Conservation (phyloP, 2,888 invertebrate genomes). For the Cotesia congregata region DNA sequence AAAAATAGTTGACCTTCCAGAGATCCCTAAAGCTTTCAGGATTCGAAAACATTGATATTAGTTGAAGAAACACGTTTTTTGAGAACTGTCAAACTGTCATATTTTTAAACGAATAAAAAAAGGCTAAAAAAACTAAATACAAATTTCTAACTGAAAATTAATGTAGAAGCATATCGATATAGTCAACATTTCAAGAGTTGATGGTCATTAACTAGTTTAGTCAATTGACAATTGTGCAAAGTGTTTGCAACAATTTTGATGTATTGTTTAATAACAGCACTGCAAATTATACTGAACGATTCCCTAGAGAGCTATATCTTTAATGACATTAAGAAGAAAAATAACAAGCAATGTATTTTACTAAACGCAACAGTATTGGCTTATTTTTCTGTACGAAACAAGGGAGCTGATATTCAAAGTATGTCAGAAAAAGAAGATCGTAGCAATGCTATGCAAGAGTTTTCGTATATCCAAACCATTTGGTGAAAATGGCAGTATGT, state of each 20-base stretch:
- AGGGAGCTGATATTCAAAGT: slow-evolving; percentile 37
- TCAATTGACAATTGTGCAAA: not conserved
- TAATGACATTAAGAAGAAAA: slow-evolving; percentile 30
- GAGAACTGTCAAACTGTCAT: too few relatives aligned
- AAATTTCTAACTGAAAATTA: too few relatives aligned
- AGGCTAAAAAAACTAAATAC: too few relatives aligned
- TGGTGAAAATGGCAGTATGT: slow-evolving; percentile 59
- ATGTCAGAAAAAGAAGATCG: slow-evolving; percentile 35
- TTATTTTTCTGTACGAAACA: slow-evolving; percentile 57
- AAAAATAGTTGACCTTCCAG: too few relatives aligned
- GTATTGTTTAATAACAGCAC: slow-evolving; percentile 47
- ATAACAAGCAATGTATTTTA: slow-evolving; percentile 43
- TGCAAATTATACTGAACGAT: slow-evolving; percentile 64
- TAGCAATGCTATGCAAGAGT: slow-evolving; percentile 40
- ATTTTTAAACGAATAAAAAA: too few relatives aligned
- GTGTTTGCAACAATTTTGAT: not conserved
- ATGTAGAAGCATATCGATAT: too few relatives aligned
- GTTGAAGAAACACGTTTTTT: too few relatives aligned
- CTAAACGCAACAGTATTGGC: slow-evolving; percentile 49
- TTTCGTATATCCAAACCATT: slow-evolving; percentile 45
- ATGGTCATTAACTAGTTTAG: not conserved
- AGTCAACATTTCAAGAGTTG: too few relatives aligned
- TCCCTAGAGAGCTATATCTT: slow-evolving; percentile 64
- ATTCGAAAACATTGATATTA: too few relatives aligned
- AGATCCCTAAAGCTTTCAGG: too few relatives aligned